A percentile compares a stretch with the other conserved stretches of the same genome.
Conservation (phyloP, 2,113 vertebrate genomes). For the Cichladusa arquata region DNA sequence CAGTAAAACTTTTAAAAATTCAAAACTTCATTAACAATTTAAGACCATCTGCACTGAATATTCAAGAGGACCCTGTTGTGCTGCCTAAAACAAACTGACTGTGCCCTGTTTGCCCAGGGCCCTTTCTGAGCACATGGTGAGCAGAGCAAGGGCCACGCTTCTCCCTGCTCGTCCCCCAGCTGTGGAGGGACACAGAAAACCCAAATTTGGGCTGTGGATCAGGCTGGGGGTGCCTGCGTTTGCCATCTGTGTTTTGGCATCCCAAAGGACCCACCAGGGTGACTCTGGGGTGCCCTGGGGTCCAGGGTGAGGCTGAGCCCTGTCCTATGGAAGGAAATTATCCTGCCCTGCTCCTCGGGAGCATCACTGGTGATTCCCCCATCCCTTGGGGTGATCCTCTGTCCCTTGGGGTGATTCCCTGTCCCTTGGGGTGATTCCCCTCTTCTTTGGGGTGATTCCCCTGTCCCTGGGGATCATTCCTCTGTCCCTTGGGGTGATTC, state of each 20-base stretch:
- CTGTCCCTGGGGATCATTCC: too few relatives aligned
- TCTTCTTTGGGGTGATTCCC: neutral
- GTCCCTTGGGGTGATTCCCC: neutral
- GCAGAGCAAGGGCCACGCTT: neutral
- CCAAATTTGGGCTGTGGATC: accelerated
- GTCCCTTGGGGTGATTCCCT: neutral
- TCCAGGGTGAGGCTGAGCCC: neutral
- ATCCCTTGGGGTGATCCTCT: neutral
- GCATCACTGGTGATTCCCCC: neutral
- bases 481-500: too few relatives aligned
- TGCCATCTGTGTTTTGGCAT: accelerated
- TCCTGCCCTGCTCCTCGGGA: neutral
- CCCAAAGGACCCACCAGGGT: neutral
- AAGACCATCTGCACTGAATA: slow-evolving; percentile 13
- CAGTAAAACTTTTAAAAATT: slow-evolving; percentile 50
- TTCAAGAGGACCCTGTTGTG: neutral
- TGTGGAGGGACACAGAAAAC: accelerated
- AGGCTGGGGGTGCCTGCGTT: accelerated
- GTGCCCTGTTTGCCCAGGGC: neutral
- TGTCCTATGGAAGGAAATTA: accelerated
- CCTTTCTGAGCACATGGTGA: accelerated
- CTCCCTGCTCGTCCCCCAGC: neutral
- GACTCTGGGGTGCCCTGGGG: neutral
- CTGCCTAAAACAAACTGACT: neutral
- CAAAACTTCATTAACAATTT: slow-evolving; percentile 52